Evolutionary conservation across 2,113 vertebrate species (phyloP).

Genomic region (Nesoenas mayeri): DNA sequence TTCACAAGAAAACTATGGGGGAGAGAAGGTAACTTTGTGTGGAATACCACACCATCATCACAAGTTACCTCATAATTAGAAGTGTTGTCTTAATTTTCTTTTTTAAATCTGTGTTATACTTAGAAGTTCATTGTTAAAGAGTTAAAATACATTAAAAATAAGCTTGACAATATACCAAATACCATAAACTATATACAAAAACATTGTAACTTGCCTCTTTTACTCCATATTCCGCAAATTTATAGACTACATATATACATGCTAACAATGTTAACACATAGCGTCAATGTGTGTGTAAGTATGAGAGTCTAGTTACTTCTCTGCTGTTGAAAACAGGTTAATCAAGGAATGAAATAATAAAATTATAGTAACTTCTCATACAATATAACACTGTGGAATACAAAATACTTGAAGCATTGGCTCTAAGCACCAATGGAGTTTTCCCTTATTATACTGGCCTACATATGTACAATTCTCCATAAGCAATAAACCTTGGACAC

Average conservation of each 20-base stretch:
- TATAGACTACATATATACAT: neutral
- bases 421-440: neutral
- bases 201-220: neutral
- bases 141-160: neutral
- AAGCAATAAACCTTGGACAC: neutral
- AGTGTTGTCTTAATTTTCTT: neutral
- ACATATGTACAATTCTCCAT: neutral
- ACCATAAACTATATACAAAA: neutral
- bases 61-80: neutral
- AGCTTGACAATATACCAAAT: neutral
- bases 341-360: neutral
- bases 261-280: neutral
- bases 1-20: neutral
- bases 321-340: neutral
- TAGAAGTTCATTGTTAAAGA: neutral
- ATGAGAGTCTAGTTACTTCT: neutral
- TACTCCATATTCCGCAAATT: neutral
- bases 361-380: neutral
- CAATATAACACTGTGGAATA: neutral
- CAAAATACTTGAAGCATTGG: neutral
- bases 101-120: neutral
- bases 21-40: neutral
- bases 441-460: neutral
- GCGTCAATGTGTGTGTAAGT: neutral
- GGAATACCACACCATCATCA: neutral